phyloP scores from a whole-genome alignment of 2,888 invertebrate species.

The Leptarthrus brevirostris region DNA sequence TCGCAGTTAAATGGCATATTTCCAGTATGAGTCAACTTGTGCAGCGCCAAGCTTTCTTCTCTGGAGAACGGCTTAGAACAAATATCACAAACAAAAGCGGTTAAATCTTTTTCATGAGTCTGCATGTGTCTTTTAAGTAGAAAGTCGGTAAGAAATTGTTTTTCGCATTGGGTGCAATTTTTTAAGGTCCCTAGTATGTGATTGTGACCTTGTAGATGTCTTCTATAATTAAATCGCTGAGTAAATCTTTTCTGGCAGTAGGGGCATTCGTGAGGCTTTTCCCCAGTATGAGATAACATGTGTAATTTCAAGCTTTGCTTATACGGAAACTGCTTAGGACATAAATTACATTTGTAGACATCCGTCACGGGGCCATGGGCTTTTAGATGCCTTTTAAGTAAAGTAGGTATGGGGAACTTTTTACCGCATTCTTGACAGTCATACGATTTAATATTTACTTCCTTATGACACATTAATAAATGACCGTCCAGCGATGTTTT shows the following conservation, averaged over 20 bases:
- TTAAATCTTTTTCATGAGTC: slow-evolving; percentile 53
- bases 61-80: slow-evolving; percentile 55
- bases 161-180: slow-evolving; percentile 42
- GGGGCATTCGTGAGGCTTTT: slow-evolving; percentile 44
- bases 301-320: slow-evolving; percentile 31
- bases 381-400: slow-evolving; percentile 8
- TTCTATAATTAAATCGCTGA: not conserved
- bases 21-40: slow-evolving; percentile 42
- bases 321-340: slow-evolving; percentile 21
- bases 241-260: slow-evolving; percentile 39
- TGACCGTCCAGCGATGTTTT: not conserved
- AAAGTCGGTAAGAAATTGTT: slow-evolving; percentile 52
- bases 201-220: slow-evolving; percentile 33
- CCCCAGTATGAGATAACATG: slow-evolving; percentile 36
- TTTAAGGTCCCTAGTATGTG: slow-evolving; percentile 31
- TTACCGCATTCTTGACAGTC: slow-evolving; percentile 5
- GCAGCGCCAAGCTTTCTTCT: slow-evolving; percentile 54
- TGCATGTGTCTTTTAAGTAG: slow-evolving; percentile 56
- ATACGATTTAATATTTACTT: slow-evolving; percentile 17
- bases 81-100: slow-evolving; percentile 55
- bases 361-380: not conserved
- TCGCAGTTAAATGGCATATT: slow-evolving; percentile 21
- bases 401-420: not conserved
- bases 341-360: slow-evolving; percentile 22
- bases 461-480: not conserved